Percentiles rank a stretch among this genome's conserved stretches.
Conservation (phyloP, 2,113 vertebrate species). For the Epinephelus cyanopodus region DNA sequence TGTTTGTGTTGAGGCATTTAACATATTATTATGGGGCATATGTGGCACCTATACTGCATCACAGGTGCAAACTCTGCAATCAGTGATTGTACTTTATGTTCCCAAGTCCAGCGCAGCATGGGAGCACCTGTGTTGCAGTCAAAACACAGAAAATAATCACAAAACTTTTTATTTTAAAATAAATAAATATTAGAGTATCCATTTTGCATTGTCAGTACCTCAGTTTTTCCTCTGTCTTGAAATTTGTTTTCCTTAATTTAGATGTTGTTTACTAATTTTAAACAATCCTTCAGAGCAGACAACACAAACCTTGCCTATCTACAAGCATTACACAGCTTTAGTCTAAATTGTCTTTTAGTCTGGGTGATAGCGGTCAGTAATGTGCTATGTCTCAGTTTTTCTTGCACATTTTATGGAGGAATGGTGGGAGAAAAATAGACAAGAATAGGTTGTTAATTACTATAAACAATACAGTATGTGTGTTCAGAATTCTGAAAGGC, state of each 20-base stretch:
- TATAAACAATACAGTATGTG: neutral
- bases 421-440: neutral
- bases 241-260: slow-evolving; percentile 33
- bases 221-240: neutral
- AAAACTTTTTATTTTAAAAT: neutral
- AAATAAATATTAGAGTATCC: neutral
- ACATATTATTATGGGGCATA: neutral
- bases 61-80: slow-evolving; percentile 26
- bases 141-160: slow-evolving; percentile 53
- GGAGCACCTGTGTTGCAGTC: slow-evolving; percentile 57
- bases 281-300: slow-evolving; percentile 34
- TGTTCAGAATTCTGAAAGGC: neutral
- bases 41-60: neutral
- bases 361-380: neutral
- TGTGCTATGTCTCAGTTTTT: slow-evolving; percentile 19
- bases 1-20: neutral
- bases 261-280: neutral
- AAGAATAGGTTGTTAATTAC: neutral
- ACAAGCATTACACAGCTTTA: slow-evolving; percentile 21
- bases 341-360: slow-evolving; percentile 14
- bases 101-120: neutral
- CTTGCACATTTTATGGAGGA: neutral
- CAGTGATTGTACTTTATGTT: slow-evolving; percentile 14
- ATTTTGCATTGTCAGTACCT: neutral
- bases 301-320: slow-evolving; percentile 43